Conservation (phyloP, 30 jellyfish, hydroid and myxozoan genomes). For the Phacellophora camtschatica region DNA sequence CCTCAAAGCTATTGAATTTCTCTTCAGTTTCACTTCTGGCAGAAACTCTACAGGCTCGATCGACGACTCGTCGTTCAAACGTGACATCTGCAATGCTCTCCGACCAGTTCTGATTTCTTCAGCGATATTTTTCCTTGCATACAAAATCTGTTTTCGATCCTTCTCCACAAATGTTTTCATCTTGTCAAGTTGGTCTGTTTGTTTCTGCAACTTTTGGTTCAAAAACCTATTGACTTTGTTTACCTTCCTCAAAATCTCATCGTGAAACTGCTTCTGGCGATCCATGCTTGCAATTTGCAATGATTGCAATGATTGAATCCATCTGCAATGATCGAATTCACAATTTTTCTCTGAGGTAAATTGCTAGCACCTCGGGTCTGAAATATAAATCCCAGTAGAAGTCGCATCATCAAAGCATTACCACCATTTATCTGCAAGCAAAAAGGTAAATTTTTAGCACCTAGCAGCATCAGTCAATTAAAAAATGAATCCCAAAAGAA, state of each 20-base stretch:
- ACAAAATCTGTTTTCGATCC: neutral
- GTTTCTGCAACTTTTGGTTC: neutral
- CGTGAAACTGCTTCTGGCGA: neutral
- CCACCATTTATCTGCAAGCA: no score
- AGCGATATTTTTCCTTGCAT: slow-evolving; percentile 15
- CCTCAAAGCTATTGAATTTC: neutral
- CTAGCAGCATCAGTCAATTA: no score
- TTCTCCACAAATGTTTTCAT: neutral
- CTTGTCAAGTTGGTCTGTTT: neutral
- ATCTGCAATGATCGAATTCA: no score
- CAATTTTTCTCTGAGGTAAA: no score
- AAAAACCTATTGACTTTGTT: neutral
- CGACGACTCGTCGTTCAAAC: neutral
- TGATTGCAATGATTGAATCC: neutral
- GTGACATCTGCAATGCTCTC: neutral
- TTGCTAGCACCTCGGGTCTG: no score
- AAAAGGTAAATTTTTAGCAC: no score
- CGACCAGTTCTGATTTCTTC: neutral
- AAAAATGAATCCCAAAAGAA: no score
- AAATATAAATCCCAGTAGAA: no score
- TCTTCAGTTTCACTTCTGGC: neutral
- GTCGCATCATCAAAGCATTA: no score
- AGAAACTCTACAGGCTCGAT: neutral
- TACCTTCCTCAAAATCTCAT: neutral
- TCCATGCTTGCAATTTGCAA: neutral